phyloP scores from a whole-genome alignment of 2,888 invertebrate genomes.

The Hymenopus coronatus region DNA sequence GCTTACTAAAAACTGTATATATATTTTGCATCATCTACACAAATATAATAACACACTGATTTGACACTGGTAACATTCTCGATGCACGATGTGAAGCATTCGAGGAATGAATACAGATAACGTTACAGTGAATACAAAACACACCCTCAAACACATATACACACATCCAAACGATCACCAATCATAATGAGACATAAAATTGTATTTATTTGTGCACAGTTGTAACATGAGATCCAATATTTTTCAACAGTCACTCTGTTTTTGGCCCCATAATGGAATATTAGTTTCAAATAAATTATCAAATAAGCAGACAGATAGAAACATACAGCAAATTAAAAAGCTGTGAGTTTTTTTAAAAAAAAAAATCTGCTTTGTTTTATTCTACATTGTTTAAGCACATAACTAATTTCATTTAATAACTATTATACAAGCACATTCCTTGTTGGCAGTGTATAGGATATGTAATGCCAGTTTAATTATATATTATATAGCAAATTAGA shows the following conservation, averaged over 20 bases:
- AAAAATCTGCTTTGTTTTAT: neutral
- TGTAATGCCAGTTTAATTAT: conserved; percentile 2
- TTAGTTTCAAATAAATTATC: neutral
- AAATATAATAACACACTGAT: conserved; percentile 17
- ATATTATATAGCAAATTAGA: neutral
- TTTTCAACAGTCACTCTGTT: neutral
- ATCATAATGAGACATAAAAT: conserved; percentile 11
- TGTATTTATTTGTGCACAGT: conserved; percentile 2
- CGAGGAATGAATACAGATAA: conserved; percentile 12
- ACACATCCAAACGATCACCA: conserved; percentile 14
- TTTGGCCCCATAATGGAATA: conserved; percentile 13
- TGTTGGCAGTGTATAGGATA: conserved; percentile 14
- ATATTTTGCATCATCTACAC: conserved; percentile 19
- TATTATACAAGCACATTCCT: neutral
- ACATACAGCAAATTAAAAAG: neutral
- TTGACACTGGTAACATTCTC: conserved; percentile 12
- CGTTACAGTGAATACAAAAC: conserved; percentile 14
- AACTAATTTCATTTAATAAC: neutral
- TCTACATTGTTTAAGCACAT: neutral
- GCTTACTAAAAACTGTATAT: conserved; percentile 21
- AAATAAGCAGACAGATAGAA: neutral
- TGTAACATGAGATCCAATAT: conserved; percentile 9
- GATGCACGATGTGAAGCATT: neutral
- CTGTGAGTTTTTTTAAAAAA: neutral
- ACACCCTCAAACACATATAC: conserved; percentile 14